Evolutionary conservation across 2,113 vertebrate species (phyloP), one percentile per base, ranked within the genome.

Genomic region (Speoplatyrhinus poulsoni): DNA sequence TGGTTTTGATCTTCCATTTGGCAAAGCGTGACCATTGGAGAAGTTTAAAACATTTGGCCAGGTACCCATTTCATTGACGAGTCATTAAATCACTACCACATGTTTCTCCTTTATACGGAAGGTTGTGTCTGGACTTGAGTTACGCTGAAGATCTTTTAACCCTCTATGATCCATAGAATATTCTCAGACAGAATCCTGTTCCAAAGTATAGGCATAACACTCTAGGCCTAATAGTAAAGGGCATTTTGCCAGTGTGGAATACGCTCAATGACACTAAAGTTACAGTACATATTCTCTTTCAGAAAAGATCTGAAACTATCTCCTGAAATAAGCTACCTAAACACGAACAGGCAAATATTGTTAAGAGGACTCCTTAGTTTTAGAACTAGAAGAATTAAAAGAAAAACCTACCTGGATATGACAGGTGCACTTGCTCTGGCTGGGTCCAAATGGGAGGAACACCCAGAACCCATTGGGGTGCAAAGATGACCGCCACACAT

Each of bases 381-480:
- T 36, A 53, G 41, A 66, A 57, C 19, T 3, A 56, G 1, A 49
- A 53, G 12, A 12, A 70, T 72, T 5, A 55, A 46, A 16, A 63
- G 48, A 46, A n/a, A 50, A 62, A 19, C 77, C 67, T 81, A 93
- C 93, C 93, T 84, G 86, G 81, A 77, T 92, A 93, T 16, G 91
- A 92, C 56, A 92, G 77, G 74, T 93, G 93, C 53, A 93, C 88
- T 79, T 93, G 92, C 62, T 93, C 93, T 12, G 92, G 93, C 58
- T 93, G 91, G 16, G 80, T 89, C 78, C 79, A 79, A 17, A 90
- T 63, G 12, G 90, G 91, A 47, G 86, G 84, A 61, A 85, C 67
- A 57, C 74, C 48, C 1, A 82, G 69, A 54, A 83, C 89, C 74
- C 85, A 16, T 41, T 83, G 59, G 0, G 87, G 83, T 47, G 75